Conservation (phyloP, 2,797 vertebrate species). For the Coendou prehensilis region DNA sequence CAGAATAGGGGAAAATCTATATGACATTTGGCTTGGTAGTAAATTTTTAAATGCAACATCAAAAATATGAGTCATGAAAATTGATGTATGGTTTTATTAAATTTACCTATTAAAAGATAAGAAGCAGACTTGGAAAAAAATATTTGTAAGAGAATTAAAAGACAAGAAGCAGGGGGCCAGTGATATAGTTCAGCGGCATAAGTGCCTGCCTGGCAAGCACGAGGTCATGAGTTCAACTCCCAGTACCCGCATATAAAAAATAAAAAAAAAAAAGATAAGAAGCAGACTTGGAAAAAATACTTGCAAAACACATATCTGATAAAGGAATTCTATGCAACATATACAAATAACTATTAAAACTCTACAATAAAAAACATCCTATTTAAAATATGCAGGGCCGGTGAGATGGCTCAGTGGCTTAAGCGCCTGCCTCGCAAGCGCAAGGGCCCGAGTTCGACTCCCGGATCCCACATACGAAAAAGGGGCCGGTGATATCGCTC, state of each 20-base stretch:
- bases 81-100: neutral
- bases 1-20: neutral
- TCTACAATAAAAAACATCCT: neutral
- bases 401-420: too few species aligned
- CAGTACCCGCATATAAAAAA: too few species aligned
- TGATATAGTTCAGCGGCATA: too few species aligned
- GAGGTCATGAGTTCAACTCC: too few species aligned
- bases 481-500: too few species aligned
- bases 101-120: neutral
- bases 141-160: too few species aligned
- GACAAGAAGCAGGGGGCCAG: too few species aligned
- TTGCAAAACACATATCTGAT: neutral
- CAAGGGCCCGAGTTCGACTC: too few species aligned
- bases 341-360: neutral
- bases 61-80: neutral
- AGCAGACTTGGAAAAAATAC: neutral
- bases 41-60: neutral
- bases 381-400: neutral
- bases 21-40: neutral
- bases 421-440: too few species aligned
- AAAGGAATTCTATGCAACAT: neutral
- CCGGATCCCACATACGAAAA: too few species aligned
- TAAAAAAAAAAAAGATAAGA: neutral
- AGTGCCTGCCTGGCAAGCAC: too few species aligned
- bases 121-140: neutral